A percentile compares a stretch with the other conserved stretches of the same genome.
phyloP scores from a whole-genome alignment of 2,797 vertebrate species.

The Sebastes minor region DNA sequence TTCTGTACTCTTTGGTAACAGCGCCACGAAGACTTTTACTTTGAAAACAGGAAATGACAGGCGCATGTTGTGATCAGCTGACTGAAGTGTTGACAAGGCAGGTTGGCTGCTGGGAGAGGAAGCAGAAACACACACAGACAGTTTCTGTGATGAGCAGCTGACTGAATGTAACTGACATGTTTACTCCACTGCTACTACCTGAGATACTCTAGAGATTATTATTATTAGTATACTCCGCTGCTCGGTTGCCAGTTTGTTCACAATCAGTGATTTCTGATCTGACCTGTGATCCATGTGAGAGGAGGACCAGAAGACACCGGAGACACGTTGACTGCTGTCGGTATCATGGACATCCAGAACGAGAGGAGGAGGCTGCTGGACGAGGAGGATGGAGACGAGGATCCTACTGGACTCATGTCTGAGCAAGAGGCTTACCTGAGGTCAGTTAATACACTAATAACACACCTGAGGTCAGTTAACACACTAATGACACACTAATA shows the following conservation, averaged over 20 bases:
- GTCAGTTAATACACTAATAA: slow-evolving; percentile 49
- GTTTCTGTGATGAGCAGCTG: background rate
- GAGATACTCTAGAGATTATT: too few species aligned
- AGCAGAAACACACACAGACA: background rate
- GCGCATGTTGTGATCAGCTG: slow-evolving; percentile 65
- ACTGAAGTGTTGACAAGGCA: slow-evolving; percentile 63
- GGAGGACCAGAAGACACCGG: background rate
- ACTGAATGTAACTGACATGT: background rate
- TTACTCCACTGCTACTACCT: accelerated
- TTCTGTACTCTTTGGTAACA: too few species aligned
- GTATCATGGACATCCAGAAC: slow-evolving; percentile 64
- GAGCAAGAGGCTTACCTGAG: slow-evolving; percentile 79
- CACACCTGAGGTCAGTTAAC: too few species aligned
- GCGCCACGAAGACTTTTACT: slow-evolving; percentile 53
- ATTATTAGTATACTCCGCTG: too few species aligned
- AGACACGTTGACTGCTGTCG: background rate
- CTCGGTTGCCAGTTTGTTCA: background rate
- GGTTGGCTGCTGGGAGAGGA: background rate
- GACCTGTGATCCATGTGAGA: background rate
- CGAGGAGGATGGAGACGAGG: slow-evolving; percentile 44
- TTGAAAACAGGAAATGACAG: slow-evolving; percentile 65
- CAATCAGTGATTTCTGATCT: too few species aligned
- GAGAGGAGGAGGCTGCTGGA: slow-evolving; percentile 79
- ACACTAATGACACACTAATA: too few species aligned
- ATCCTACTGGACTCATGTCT: slow-evolving; percentile 45